Conservation (phyloP, 2,888 invertebrate species). For the Mesorhabditis belari region DNA sequence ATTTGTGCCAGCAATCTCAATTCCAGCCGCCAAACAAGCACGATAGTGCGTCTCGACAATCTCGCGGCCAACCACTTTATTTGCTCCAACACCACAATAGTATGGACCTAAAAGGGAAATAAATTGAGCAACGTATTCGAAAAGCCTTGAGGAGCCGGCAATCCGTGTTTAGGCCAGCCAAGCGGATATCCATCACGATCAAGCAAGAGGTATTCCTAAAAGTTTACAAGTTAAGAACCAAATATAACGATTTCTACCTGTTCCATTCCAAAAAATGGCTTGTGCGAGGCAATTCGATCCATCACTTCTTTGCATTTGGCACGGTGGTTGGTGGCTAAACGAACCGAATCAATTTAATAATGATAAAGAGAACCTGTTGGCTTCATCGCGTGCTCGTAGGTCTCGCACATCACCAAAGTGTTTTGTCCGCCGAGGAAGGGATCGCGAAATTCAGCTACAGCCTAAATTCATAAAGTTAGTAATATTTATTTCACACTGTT, state of each 20-base stretch:
- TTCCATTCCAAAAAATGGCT: constrained; percentile 61
- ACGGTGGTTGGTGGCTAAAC: constrained; percentile 56
- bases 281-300: constrained; percentile 54
- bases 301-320: constrained; percentile 56
- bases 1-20: constrained; percentile 85
- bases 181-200: constrained; percentile 55
- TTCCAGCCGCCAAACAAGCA: constrained; percentile 85
- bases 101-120: constrained; percentile 68
- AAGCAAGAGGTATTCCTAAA: constrained; percentile 60
- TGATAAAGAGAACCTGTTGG: constrained; percentile 31
- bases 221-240: no score
- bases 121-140: neutral
- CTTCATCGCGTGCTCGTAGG: constrained; percentile 44
- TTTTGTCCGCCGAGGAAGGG: constrained; percentile 78
- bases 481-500: no score
- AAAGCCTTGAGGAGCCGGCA: constrained; percentile 52
- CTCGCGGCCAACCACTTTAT: constrained; percentile 78
- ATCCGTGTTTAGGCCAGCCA: constrained; percentile 54
- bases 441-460: constrained; percentile 86
- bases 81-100: constrained; percentile 85
- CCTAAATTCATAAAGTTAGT: no score
- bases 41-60: constrained; percentile 92
- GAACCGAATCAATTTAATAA: neutral
- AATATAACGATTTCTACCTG: no score
- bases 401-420: constrained; percentile 79